These are phyloP conservation scores for Ariolimax columbianus DNA, from an alignment of 2,888 invertebrate genomes.

Conservation along the genomic window DNA sequence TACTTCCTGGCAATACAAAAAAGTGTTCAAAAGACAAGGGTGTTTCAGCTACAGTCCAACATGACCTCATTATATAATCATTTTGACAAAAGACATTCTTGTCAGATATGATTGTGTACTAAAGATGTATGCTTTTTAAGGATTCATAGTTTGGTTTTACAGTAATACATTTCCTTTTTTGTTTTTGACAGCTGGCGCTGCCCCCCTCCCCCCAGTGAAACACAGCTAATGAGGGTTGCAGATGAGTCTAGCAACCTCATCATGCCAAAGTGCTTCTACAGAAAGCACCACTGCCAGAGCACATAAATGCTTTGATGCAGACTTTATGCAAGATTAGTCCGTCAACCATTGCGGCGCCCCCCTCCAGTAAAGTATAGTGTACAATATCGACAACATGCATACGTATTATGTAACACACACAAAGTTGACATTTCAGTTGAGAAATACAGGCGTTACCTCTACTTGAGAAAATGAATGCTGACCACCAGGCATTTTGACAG, in stretches of 20 bases:
- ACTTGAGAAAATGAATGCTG: not conserved
- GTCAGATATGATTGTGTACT: not conserved
- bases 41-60: slow-evolving; percentile 30
- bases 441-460: no score
- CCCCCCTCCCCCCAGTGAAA: not conserved
- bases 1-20: slow-evolving; percentile 19
- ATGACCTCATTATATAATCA: not conserved
- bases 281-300: no score
- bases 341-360: no score
- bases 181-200: not conserved
- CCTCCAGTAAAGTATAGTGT: no score
- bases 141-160: not conserved
- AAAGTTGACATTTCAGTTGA: no score
- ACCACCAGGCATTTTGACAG: not conserved
- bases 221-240: no score
- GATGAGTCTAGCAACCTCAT: no score
- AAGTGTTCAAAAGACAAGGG: slow-evolving; percentile 35
- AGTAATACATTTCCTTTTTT: not conserved
- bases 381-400: no score
- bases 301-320: no score
- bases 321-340: no score
- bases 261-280: no score
- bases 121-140: slow-evolving; percentile 19
- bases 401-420: no score
- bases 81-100: slow-evolving; percentile 38